Evolutionary conservation across 2,888 invertebrate species (phyloP), one percentile per base, ranked within the genome.

Genomic region (Microctonus aethiopoides): DNA sequence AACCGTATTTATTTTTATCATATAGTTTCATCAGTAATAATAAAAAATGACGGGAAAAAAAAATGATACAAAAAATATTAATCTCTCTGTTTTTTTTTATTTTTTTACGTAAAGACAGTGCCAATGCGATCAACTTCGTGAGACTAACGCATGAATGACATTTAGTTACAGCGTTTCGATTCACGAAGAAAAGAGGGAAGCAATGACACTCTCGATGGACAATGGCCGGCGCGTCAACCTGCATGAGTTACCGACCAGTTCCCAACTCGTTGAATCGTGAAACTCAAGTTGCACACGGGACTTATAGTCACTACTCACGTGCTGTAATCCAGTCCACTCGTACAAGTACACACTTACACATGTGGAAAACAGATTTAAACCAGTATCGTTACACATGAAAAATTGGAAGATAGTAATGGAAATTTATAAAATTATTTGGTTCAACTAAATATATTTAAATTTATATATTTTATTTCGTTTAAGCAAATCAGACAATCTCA

Each of bases 211-310:
- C 72, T 73, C 60, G 64, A 70, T 77, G 81, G 79, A 80, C 79
- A 81, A 83, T 83, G 77, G 78, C 77, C 77, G 54, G 79, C 77
- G 80, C 78, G 79, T 80, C 77, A 76, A 77, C 69, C 75, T 75
- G 77, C 81, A 80, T 81, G 79, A 82, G 77, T 81, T 82, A 81
- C 76, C 76, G 80, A 78, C 76, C 76, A 72, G 79, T 76, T 73
- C 73, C n/a, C 26, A 24, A 54, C 54, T 26, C 54, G 54, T 54
- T 54, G 3, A 11, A 54, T 54, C 54, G 54, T 54, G 54, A 54
- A 54, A 46, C 46, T 62, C 66, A 62, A 54, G 63, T 61, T 65
- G 29, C n/a, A n/a, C n/a, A n/a, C 65, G 62, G 16, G 52, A 67
- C 68, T 61, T 60, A 61, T 70, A 41, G 57, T 61, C 62, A 63